These are phyloP conservation scores for Neuroterus valhalla DNA, from an alignment of 1,140 invertebrate genomes.

Conservation along the genomic window DNA sequence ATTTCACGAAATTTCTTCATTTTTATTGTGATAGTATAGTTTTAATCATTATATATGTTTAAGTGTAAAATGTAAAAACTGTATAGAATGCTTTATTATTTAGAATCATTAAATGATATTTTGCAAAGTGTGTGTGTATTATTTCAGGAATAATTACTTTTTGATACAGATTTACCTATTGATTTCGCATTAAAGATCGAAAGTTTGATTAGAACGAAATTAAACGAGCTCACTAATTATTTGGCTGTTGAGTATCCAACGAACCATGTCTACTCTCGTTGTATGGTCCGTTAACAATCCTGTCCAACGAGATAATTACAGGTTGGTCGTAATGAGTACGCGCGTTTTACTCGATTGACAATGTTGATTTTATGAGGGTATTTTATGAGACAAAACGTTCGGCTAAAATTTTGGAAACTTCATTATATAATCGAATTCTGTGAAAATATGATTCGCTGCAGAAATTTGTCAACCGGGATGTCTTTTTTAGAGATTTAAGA, in stretches of 20 bases:
- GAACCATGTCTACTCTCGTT: slow-evolving; percentile 56
- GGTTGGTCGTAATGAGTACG: slow-evolving; percentile 36
- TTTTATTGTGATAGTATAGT: no score
- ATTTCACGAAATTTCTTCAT: no score
- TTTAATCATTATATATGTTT: no score
- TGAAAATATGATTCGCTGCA: no score
- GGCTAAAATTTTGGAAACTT: no score
- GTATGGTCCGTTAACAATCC: slow-evolving; percentile 58
- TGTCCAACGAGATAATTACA: slow-evolving; percentile 48
- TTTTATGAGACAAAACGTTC: neutral
- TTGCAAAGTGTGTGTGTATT: neutral
- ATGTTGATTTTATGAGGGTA: neutral
- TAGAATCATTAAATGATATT: no score
- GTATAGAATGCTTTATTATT: no score
- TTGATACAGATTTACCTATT: neutral
- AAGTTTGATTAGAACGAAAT: neutral
- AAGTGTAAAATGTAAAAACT: no score
- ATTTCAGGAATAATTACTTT: slow-evolving; percentile 1
- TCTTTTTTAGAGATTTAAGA: no score
- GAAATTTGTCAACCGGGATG: no score
- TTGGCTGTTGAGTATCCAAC: slow-evolving; percentile 61
- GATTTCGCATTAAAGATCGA: slow-evolving; percentile 19
- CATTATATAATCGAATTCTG: no score
- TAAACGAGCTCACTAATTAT: slow-evolving; percentile 54
- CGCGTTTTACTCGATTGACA: slow-evolving; percentile 30